A percentile compares a stretch with the other conserved stretches of the same genome.
Evolutionary conservation across 2,888 invertebrate genomes (phyloP).

Genomic region (Chelonus formosanus): DNA sequence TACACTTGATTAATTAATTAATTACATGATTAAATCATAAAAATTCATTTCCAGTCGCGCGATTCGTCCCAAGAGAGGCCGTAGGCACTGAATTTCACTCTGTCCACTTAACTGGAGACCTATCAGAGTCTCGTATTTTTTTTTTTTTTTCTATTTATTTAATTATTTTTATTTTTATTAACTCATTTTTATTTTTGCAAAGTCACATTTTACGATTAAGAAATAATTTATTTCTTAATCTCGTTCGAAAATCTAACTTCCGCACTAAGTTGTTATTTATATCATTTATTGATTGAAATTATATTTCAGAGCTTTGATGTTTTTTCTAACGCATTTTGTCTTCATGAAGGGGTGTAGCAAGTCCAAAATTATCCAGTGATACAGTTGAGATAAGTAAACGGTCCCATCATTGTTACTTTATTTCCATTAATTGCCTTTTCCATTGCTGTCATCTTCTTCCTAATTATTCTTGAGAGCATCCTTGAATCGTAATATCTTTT

Average conservation of each 20-base stretch:
- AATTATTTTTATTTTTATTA: slow-evolving; percentile 17
- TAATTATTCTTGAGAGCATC: slow-evolving; percentile 40
- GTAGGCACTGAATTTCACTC: slow-evolving; percentile 35
- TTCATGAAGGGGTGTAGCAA: slow-evolving; percentile 27
- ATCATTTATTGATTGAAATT: background rate
- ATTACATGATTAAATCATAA: slow-evolving; percentile 28
- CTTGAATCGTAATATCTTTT: slow-evolving; percentile 38
- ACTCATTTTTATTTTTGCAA: slow-evolving; percentile 24
- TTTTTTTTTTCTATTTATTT: background rate
- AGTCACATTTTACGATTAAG: slow-evolving; percentile 18
- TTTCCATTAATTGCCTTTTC: slow-evolving; percentile 45
- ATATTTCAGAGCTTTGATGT: background rate
- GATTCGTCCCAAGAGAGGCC: slow-evolving; percentile 29
- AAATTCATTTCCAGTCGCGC: slow-evolving; percentile 24
- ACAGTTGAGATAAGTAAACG: slow-evolving; percentile 31
- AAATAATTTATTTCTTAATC: slow-evolving; percentile 28
- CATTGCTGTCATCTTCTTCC: slow-evolving; percentile 45
- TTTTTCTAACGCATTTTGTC: background rate
- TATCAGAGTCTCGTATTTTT: background rate
- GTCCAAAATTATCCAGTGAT: slow-evolving; percentile 5
- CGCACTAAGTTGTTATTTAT: slow-evolving; percentile 34
- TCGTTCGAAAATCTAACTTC: slow-evolving; percentile 22
- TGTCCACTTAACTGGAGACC: slow-evolving; percentile 28
- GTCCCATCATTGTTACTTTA: slow-evolving; percentile 43
- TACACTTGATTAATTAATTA: slow-evolving; percentile 22